Conservation (phyloP, 1,140 invertebrate species). For the Hycleus phaleratus region DNA sequence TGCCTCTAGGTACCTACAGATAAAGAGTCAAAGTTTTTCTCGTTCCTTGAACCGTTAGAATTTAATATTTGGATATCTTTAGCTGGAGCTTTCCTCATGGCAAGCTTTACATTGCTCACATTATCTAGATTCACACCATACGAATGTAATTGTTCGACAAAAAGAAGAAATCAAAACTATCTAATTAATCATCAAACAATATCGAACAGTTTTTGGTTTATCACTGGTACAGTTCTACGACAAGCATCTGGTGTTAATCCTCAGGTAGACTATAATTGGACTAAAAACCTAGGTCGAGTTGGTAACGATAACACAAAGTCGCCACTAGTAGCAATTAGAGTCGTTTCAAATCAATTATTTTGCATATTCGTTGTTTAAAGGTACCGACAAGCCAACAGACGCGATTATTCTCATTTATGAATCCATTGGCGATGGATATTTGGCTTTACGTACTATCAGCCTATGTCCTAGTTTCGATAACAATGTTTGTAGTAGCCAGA, state of each 20-base stretch:
- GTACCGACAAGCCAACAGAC: conserved; percentile 62
- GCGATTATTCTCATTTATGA: conserved; percentile 78
- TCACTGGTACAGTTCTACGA: conserved; percentile 85
- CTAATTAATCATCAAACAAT: conserved; percentile 90
- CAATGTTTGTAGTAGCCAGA: conserved; percentile 74
- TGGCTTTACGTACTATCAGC: conserved; percentile 73
- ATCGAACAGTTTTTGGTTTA: conserved; percentile 90
- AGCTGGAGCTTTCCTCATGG: conserved; percentile 82
- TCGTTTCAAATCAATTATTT: neutral
- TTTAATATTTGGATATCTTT: conserved; percentile 94
- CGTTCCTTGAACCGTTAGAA: conserved; percentile 89
- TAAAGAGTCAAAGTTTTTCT: conserved; percentile 86
- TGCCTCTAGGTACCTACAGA: conserved; percentile 69
- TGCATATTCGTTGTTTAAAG: conserved; percentile 26
- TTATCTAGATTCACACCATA: conserved; percentile 92
- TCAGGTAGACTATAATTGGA: conserved; percentile 54
- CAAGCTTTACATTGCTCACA: conserved; percentile 88
- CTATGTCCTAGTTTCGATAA: conserved; percentile 69
- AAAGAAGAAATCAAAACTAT: conserved; percentile 68
- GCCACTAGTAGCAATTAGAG: neutral
- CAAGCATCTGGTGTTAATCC: conserved; percentile 85
- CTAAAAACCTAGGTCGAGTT: conserved; percentile 1
- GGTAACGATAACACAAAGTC: neutral
- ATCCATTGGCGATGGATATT: conserved; percentile 77
- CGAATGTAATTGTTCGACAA: conserved; percentile 87